Base-by-base conservation (phyloP, 2,888 invertebrate genomes). In the Rhopalosiphum nymphaeae region DNA sequence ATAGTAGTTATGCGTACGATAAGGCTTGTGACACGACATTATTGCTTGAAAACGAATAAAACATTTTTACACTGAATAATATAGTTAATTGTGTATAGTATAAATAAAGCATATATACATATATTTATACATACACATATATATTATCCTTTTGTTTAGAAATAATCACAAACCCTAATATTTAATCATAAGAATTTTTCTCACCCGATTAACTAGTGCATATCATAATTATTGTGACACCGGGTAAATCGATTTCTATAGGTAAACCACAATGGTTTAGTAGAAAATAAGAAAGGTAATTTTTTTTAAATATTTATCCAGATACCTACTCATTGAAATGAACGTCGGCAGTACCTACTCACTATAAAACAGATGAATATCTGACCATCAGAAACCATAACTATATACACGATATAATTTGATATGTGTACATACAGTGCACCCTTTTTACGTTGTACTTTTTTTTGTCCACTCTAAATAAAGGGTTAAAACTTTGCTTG, bases 311-410 rank as follows among this genome's bases (percentile, higher is more conserved):
- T 89, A 93, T 93, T 93, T 89, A 93, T 93, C 89, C 93, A 89
- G 53, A 93, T 57, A 67, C 57, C 78, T 53, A 49, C 16, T 42
- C 46, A 78, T 93, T 93, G 21, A 90, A 93, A 90, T 11, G 46
- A 57, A 46, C 56, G 56, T n/a, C 57, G 89, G 13, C 53, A 25
- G 84, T 61, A 36, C 21, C 36, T 46, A 86, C 11, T 36, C 46
- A 86, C 26, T 85, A 89, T 57, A 93, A 89, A 90, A 46, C 90
- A 93, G 93, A 93, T 93, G 93, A 90, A 93, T 93, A 93, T 93
- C 93, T 93, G 93, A 93, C 93, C 93, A 93, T 93, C 85, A 93
- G 57, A 90, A 90, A 93, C 89, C 93, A 53, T 53, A 36, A 85
- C 78, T 49, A 57, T 56, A 46, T 85, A 46, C 46, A 85, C 92